These are phyloP conservation scores for Charina bottae DNA, from an alignment of 2,113 vertebrate genomes.

Conservation along the genomic window DNA sequence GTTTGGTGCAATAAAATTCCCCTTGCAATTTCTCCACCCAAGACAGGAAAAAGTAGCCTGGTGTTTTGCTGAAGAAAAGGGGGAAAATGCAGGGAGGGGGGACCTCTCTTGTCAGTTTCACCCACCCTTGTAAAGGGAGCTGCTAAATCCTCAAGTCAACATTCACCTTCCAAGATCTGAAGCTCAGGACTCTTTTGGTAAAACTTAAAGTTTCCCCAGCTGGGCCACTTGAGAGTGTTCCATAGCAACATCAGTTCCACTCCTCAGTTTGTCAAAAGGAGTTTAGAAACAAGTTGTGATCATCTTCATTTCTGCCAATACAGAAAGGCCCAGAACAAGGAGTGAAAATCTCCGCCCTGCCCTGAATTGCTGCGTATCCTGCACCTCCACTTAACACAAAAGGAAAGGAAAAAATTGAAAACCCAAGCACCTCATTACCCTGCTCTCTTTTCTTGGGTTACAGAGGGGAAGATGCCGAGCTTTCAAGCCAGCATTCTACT, in stretches of 20 bases:
- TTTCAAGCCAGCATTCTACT: not conserved
- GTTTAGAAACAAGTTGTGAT: too few species aligned
- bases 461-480: not conserved
- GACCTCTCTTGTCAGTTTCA: not conserved
- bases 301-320: not conserved
- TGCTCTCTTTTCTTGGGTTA: not conserved
- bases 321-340: not conserved
- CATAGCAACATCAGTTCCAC: too few species aligned
- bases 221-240: too few species aligned
- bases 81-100: not conserved
- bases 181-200: too few species aligned
- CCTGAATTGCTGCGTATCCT: not conserved
- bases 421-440: not conserved
- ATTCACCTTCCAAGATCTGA: not conserved
- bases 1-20: not conserved
- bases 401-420: not conserved
- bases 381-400: not conserved
- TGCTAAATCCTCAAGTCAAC: not conserved
- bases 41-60: not conserved
- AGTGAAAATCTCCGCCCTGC: not conserved
- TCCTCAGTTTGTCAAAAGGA: too few species aligned
- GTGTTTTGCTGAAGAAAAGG: not conserved
- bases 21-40: not conserved
- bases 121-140: not conserved
- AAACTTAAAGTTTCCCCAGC: too few species aligned